Conservation (phyloP, 2,797 vertebrate species). For the Tokudaia tokunoshimensis region DNA sequence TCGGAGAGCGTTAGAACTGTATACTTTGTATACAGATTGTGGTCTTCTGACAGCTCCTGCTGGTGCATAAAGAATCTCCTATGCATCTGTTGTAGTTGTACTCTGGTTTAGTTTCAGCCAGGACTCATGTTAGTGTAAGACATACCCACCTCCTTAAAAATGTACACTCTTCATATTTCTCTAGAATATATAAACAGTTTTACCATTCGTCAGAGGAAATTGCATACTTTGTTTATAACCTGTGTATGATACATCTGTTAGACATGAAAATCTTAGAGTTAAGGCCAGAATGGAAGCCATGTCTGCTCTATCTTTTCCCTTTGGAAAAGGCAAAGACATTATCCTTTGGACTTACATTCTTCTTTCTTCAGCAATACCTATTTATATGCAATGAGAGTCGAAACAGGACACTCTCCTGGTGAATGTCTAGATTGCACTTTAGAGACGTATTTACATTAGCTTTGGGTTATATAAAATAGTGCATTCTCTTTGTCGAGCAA, state of each 20-base stretch:
- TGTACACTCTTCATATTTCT: not conserved
- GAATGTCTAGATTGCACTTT: not conserved
- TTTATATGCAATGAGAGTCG: not conserved
- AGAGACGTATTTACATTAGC: not conserved
- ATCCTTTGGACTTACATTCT: not conserved
- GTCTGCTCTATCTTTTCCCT: not conserved
- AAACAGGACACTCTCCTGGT: not conserved
- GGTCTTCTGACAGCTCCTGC: not conserved
- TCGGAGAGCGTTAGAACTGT: not conserved
- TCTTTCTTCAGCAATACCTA: not conserved
- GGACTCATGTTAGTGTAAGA: not conserved
- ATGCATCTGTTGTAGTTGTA: not conserved
- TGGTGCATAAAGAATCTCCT: not conserved
- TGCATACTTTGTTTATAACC: not conserved
- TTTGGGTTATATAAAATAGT: constrained; percentile 18
- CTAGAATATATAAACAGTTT: not conserved
- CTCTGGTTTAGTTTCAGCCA: not conserved
- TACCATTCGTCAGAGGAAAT: not conserved
- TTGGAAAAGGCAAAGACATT: not conserved
- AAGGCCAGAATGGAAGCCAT: not conserved
- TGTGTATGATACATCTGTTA: not conserved
- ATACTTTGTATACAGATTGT: fast-evolving
- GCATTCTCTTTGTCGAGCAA: not conserved
- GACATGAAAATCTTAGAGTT: not conserved
- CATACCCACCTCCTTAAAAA: not conserved